Evolutionary conservation across 1,140 invertebrate species (phyloP).

Genomic region (Papilio aristodemus): DNA sequence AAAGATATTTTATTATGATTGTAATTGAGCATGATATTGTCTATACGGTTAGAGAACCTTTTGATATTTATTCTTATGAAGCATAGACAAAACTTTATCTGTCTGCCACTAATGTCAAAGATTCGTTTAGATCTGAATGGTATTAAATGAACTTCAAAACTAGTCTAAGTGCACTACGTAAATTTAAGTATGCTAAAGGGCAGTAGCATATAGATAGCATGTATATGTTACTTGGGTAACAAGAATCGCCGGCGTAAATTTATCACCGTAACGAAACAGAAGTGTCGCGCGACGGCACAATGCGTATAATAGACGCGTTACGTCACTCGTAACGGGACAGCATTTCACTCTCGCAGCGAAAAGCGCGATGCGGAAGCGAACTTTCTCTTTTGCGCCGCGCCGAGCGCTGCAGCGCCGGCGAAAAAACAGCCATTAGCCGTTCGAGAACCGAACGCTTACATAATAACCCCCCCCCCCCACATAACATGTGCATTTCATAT

Average conservation of each 20-base stretch:
- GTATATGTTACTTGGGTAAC: slow-evolving; percentile 10
- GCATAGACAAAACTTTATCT: too few relatives aligned
- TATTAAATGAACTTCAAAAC: too few relatives aligned
- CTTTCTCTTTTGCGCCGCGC: slow-evolving; percentile 75
- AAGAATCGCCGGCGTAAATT: slow-evolving; percentile 40
- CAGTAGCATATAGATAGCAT: not conserved
- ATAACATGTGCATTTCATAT: slow-evolving; percentile 10
- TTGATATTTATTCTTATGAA: too few relatives aligned
- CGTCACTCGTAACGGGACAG: slow-evolving; percentile 74
- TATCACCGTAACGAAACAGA: slow-evolving; percentile 45
- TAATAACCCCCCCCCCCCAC: slow-evolving; percentile 19
- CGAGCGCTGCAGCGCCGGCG: slow-evolving; percentile 45
- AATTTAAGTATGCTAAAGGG: not conserved
- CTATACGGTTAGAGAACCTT: too few relatives aligned
- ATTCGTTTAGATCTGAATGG: too few relatives aligned
- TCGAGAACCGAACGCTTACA: slow-evolving; percentile 20
- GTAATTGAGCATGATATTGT: too few relatives aligned
- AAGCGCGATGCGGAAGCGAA: slow-evolving; percentile 76
- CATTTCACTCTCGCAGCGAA: slow-evolving; percentile 78
- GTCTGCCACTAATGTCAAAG: too few relatives aligned
- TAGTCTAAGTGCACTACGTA: not conserved
- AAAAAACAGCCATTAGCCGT: slow-evolving; percentile 53
- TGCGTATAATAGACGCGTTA: slow-evolving; percentile 65
- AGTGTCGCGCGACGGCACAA: slow-evolving; percentile 46
- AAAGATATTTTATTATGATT: too few relatives aligned